Conservation (phyloP, 2,888 invertebrate genomes). For the Acanthosepion esculentum region DNA sequence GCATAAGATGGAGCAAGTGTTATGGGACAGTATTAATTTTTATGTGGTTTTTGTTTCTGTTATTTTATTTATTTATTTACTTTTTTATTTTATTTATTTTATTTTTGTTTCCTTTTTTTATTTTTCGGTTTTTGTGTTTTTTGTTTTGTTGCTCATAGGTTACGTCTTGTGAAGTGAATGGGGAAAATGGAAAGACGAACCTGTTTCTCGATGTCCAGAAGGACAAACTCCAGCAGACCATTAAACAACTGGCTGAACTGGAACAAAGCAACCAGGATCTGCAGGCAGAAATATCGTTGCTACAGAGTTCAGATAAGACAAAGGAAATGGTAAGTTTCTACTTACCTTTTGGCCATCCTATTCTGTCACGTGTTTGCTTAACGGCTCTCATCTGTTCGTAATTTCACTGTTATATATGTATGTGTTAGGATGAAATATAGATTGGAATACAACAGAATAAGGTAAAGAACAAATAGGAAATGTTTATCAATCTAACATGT, state of each 20-base stretch:
- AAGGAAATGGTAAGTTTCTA: slow-evolving; percentile 42
- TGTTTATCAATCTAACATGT: too few relatives aligned
- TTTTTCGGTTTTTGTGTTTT: not conserved
- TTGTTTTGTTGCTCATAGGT: not conserved
- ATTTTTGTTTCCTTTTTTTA: not conserved
- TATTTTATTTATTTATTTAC: not conserved
- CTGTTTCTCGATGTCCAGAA: slow-evolving; percentile 35
- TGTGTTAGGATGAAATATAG: too few relatives aligned
- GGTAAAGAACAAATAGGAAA: too few relatives aligned
- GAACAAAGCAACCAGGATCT: slow-evolving; percentile 41
- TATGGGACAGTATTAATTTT: too few relatives aligned
- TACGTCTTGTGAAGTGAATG: not conserved
- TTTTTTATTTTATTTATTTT: not conserved
- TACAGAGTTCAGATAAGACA: not conserved
- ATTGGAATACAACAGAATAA: too few relatives aligned
- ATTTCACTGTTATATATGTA: too few relatives aligned
- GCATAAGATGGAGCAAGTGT: too few relatives aligned
- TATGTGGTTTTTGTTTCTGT: not conserved
- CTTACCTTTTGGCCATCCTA: not conserved
- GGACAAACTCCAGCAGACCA: slow-evolving; percentile 34
- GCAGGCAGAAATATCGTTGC: slow-evolving; percentile 17
- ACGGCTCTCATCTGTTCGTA: too few relatives aligned
- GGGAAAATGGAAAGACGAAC: slow-evolving; percentile 41
- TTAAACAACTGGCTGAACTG: slow-evolving; percentile 37
- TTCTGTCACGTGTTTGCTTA: too few relatives aligned